A percentile compares a stretch with the other conserved stretches of the same genome.
phyloP scores from a whole-genome alignment of 2,797 vertebrate species.

The Pelodytes ibericus region DNA sequence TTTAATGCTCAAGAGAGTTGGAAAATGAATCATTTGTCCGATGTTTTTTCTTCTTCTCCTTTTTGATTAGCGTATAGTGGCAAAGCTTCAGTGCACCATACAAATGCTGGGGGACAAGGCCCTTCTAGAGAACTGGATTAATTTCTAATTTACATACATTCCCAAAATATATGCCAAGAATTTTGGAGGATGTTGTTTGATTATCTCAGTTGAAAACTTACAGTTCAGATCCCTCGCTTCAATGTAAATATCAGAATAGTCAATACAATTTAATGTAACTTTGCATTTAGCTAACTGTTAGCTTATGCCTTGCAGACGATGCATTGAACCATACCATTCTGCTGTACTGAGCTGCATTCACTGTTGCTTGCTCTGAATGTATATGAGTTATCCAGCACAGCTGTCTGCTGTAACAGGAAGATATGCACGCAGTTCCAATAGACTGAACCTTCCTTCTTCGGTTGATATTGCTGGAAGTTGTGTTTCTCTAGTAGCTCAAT shows the following conservation, averaged over 20 bases:
- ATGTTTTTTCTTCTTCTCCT: constrained; percentile 6
- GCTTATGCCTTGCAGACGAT: constrained; percentile 38
- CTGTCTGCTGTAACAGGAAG: constrained; percentile 36
- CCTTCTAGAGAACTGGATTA: constrained; percentile 8
- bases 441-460: constrained; percentile 63
- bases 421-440: constrained; percentile 57
- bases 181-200: constrained; percentile 9
- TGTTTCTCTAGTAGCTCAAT: constrained; percentile 45
- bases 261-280: constrained; percentile 54
- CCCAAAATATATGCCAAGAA: constrained; percentile 2
- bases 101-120: background rate
- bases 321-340: constrained; percentile 49
- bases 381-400: constrained; percentile 50
- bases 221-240: constrained; percentile 24
- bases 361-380: constrained; percentile 46
- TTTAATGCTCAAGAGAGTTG: background rate
- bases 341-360: constrained; percentile 39
- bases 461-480: constrained; percentile 58
- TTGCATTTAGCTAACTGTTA: constrained; percentile 54
- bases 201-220: constrained; percentile 35
- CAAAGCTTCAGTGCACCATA: background rate
- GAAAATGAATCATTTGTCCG: constrained; percentile 1
- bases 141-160: constrained; percentile 15
- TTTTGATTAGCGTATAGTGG: background rate
- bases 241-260: constrained; percentile 50